Base-by-base conservation (phyloP, 1,140 invertebrate species). In the Megathymus violae region DNA sequence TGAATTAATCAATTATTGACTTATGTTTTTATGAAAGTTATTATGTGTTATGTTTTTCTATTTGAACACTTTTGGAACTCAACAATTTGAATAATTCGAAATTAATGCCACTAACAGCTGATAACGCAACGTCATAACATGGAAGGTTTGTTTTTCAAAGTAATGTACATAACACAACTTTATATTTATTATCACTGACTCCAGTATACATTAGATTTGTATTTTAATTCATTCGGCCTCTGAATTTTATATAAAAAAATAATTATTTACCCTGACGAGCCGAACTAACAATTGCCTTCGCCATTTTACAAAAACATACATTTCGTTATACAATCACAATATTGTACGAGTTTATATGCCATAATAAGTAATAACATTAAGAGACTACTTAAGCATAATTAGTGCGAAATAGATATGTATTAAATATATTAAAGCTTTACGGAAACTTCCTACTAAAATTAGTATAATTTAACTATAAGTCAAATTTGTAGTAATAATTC, bases 281-380 rank as follows among this genome's bases (percentile, higher is more conserved):
- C 88, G 88, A 90, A 88, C 85, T 88, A 90, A 90, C 88, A 85
- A 90, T 75, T 69, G 79, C 82, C 69, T 67, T 80, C 80, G 85
- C 85, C 88, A 88, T 90, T 71, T 82, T 86, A 80, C 58, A 69
- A 77, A 70, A 78, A 77, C 67, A 73, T 66, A 59, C 78, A 71
- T 74, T 78, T 52, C 66, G 47, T 66, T 48, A 4, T 44, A 25
- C 7, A 13, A 61, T 61, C 9, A 25, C 41, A 47, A 68, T 50
- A 36, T n/a, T n/a, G n/a, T n/a, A n/a, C n/a, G n/a, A n/a, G n/a
- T n/a, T n/a, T n/a, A 56, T 38, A 27, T 22, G 5, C 2, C 38
- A 13, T n/a, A n/a, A n/a, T n/a, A n/a, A n/a, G n/a, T n/a, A n/a
- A n/a, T n/a, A n/a, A n/a, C n/a, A n/a, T n/a, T n/a, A n/a, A n/a